Evolutionary conservation across 1,140 invertebrate genomes (phyloP), one percentile per base, ranked within the genome.

Genomic region (Philopotamus ludificatus): DNA sequence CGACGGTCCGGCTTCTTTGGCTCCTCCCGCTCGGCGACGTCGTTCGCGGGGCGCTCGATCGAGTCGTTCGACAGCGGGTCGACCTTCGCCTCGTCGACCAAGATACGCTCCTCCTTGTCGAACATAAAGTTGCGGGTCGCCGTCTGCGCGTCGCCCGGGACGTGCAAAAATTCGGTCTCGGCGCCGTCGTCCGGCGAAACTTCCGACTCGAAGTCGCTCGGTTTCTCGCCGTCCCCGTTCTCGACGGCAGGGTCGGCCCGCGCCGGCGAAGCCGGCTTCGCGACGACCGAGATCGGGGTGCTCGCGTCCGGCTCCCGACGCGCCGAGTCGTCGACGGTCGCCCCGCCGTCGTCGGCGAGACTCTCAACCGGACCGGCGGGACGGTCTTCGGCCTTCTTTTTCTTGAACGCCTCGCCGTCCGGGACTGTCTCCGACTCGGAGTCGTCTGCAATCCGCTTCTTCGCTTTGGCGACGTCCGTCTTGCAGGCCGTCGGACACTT

Each of bases 331-430:
- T 92, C 90, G 76, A 89, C 87, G 22, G 88, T 84, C 18, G 89
- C 87, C 69, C 88, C 89, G 58, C 89, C 90, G 72, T 92, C 91
- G 47, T 90, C 89, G 20, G 89, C 91, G 45, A 91, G 81, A 72
- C 89, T 92, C 74, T 89, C 88, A 16, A 88, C 86, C 9, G 91
- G 90, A 78, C 90, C 92, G 65, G 89, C 84, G 18, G 84, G 79
- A 42, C 82, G 76, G 65, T 85, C 82, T 15, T 72, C 88, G 75
- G 68, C 89, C 87, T 58, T 87, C 74, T 89, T 89, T 73, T 90
- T 90, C 71, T 89, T 88, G 41, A 83, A 85, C 54, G 84, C 81
- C 26, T 86, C 85, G 59, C 82, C 83, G 71, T 86, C 84, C 67
- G 87, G 84, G 45, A 79, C 76, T 23, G 80, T 79, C 65, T 77